Conservation (phyloP, 2,113 vertebrate species). For the Mystacornis crossleyi region DNA sequence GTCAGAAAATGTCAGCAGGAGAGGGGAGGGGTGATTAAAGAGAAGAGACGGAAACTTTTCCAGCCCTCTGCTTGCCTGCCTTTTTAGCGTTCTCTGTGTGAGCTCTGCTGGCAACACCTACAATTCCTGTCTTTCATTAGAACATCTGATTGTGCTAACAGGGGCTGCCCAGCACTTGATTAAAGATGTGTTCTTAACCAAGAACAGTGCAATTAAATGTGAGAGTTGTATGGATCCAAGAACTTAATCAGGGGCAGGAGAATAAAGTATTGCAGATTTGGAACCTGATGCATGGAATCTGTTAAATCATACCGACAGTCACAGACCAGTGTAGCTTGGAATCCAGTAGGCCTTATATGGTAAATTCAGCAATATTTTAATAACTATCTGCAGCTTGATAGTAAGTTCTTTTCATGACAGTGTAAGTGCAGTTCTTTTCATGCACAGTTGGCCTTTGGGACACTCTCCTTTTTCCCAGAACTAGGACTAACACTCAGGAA, state of each 20-base stretch:
- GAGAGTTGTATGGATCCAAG: background rate
- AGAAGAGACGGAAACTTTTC: constrained; percentile 41
- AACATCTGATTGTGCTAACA: background rate
- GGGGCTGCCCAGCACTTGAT: background rate
- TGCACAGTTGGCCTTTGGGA: background rate
- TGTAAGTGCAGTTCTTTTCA: background rate
- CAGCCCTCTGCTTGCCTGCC: background rate
- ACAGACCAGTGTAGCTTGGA: background rate
- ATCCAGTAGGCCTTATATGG: background rate
- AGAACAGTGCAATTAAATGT: background rate
- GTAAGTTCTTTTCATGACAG: background rate
- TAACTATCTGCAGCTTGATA: background rate
- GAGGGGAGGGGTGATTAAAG: background rate
- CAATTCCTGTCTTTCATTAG: constrained; percentile 1
- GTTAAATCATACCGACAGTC: background rate
- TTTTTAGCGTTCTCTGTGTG: background rate
- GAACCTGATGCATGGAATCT: background rate
- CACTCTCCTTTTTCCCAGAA: background rate
- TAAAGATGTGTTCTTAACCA: background rate
- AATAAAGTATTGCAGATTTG: constrained; percentile 1
- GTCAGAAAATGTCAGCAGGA: constrained; percentile 31
- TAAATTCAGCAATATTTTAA: background rate
- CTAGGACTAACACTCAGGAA: background rate
- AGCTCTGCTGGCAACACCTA: constrained; percentile 38
- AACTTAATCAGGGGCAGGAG: background rate